Evolutionary conservation across 2,888 invertebrate species (phyloP).

Genomic region (Eristalis tenax): DNA sequence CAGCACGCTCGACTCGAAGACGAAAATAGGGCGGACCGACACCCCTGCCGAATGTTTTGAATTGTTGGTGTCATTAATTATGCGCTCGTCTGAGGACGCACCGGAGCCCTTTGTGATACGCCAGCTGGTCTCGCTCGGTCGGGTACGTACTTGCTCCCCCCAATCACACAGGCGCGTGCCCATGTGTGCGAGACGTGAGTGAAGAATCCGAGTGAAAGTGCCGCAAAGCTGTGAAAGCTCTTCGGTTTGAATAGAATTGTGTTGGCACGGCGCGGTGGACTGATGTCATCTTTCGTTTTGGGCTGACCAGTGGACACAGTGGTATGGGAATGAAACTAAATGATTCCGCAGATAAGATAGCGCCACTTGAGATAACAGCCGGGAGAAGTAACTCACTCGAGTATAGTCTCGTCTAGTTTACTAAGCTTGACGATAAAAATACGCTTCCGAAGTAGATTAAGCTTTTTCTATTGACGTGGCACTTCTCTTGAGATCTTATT

Average conservation of each 20-base stretch:
- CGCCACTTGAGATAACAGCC: background rate
- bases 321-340: constrained; percentile 3
- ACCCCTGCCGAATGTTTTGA: background rate
- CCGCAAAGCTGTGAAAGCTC: constrained; percentile 32
- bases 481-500: no score
- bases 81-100: constrained; percentile 33
- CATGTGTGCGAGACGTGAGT: background rate
- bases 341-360: constrained; percentile 5
- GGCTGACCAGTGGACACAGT: constrained; percentile 51
- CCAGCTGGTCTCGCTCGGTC: constrained; percentile 28
- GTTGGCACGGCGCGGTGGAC: background rate
- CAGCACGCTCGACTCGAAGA: constrained; percentile 5
- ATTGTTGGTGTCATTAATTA: constrained; percentile 1
- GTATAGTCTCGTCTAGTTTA: background rate
- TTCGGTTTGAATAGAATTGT: background rate
- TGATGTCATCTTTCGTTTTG: constrained; percentile 64
- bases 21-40: constrained; percentile 39
- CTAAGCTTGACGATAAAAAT: background rate
- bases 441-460: no score
- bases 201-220: background rate
- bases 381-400: background rate
- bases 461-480: no score
- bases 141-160: background rate
- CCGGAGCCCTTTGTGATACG: constrained; percentile 1
- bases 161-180: background rate